Evolutionary conservation across 2,113 vertebrate genomes (phyloP).

Genomic region (Eulemur macaco): DNA sequence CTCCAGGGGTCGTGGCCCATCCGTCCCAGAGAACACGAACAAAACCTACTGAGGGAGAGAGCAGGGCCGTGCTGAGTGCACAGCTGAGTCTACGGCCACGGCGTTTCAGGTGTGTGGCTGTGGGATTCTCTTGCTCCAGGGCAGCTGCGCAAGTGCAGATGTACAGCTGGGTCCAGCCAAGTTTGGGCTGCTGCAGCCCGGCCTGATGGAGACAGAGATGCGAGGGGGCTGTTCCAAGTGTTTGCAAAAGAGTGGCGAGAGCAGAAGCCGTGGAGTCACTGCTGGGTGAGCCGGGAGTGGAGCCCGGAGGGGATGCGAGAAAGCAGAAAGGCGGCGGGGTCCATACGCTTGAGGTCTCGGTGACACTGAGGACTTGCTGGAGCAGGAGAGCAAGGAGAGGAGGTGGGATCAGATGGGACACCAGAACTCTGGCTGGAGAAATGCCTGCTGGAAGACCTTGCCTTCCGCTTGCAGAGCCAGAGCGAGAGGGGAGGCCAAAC

Average conservation of each 20-base stretch:
- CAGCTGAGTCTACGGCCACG: not conserved
- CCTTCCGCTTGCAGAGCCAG: not conserved
- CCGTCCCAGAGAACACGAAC: not conserved
- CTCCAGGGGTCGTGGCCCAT: too few relatives aligned
- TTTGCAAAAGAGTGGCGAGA: not conserved
- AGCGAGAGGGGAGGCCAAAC: not conserved
- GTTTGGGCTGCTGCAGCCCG: not conserved
- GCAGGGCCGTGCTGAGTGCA: too few relatives aligned
- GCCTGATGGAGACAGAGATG: not conserved
- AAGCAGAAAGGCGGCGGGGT: not conserved
- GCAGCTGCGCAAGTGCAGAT: too few relatives aligned
- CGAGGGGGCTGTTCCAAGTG: not conserved
- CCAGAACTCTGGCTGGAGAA: not conserved
- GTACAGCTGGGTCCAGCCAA: not conserved
- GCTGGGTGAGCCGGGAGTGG: not conserved
- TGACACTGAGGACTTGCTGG: not conserved
- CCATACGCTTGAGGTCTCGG: too few relatives aligned
- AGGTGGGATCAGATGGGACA: not conserved
- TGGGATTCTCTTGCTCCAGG: not conserved
- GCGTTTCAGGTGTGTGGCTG: not conserved
- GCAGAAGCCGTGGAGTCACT: not conserved
- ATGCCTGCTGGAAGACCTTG: not conserved
- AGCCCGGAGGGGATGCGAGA: not conserved
- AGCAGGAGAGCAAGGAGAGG: not conserved
- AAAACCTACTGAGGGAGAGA: not conserved